Conservation (phyloP, 1,140 invertebrate genomes). For the Drosophila lini region DNA sequence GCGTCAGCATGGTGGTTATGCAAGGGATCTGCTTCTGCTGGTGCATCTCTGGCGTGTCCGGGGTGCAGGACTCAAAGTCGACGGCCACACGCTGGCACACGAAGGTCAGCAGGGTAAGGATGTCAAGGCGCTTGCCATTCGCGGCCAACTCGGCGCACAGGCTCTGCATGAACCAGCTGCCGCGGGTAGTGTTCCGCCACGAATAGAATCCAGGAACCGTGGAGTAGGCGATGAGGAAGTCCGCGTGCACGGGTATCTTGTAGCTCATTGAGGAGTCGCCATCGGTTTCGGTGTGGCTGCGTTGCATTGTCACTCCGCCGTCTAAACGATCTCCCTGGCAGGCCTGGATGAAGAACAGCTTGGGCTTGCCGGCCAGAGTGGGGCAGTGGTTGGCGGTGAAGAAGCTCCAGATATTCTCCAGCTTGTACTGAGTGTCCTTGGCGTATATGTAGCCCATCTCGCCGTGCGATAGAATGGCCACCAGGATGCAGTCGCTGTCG, state of each 20-base stretch:
- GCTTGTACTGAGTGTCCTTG: slow-evolving; percentile 93
- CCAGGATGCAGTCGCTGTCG: slow-evolving; percentile 91
- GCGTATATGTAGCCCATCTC: slow-evolving; percentile 95
- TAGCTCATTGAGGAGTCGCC: slow-evolving; percentile 88
- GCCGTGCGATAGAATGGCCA: slow-evolving; percentile 95
- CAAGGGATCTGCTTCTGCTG: slow-evolving; percentile 98
- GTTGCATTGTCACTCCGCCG: slow-evolving; percentile 87
- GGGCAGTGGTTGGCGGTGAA: slow-evolving; percentile 96
- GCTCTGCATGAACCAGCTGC: slow-evolving; percentile 98
- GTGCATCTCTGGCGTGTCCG: slow-evolving; percentile 92
- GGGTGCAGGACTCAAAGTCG: slow-evolving; percentile 96
- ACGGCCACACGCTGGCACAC: slow-evolving; percentile 94
- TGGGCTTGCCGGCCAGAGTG: slow-evolving; percentile 95
- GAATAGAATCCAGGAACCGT: slow-evolving; percentile 97
- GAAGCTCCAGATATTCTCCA: slow-evolving; percentile 91
- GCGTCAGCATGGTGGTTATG: slow-evolving; percentile 96
- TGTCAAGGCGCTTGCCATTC: slow-evolving; percentile 90
- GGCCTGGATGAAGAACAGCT: slow-evolving; percentile 96
- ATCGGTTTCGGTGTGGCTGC: slow-evolving; percentile 88
- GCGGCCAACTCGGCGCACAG: slow-evolving; percentile 92
- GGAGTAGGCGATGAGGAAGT: slow-evolving; percentile 97
- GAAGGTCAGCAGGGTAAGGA: slow-evolving; percentile 94
- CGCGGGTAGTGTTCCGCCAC: slow-evolving; percentile 97
- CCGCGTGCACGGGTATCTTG: slow-evolving; percentile 96
- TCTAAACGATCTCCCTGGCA: slow-evolving; percentile 95